phyloP scores from a whole-genome alignment of 2,797 vertebrate species.

The Cossypha dichroa region DNA sequence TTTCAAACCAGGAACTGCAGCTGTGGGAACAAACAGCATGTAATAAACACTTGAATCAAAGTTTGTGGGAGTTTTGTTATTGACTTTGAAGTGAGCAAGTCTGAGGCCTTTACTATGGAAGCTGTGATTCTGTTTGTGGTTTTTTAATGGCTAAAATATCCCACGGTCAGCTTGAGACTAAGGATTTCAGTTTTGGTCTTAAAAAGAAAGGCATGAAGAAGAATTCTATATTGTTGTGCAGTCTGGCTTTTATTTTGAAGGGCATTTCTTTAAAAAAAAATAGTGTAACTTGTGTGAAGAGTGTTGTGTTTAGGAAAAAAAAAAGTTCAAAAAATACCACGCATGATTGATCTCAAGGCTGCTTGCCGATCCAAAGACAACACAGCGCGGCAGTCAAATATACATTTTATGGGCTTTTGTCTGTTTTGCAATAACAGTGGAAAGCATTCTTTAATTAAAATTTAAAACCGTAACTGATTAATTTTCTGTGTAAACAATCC shows the following conservation, averaged over 20 bases:
- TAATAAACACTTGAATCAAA: constrained; percentile 63
- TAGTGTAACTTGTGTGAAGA: constrained; percentile 73
- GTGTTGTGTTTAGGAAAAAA: constrained; percentile 70
- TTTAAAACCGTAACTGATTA: constrained; percentile 86
- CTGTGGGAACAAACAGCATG: constrained; percentile 53
- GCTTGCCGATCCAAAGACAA: constrained; percentile 77
- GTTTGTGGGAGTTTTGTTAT: constrained; percentile 59
- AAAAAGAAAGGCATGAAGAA: constrained; percentile 64
- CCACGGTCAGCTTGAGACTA: constrained; percentile 44
- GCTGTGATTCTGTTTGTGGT: constrained; percentile 54
- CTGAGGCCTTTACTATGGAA: constrained; percentile 45
- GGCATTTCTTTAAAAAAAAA: constrained; percentile 58
- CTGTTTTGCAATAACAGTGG: constrained; percentile 81
- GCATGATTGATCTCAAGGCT: constrained; percentile 77
- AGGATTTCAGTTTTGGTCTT: constrained; percentile 54
- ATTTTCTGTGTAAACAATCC: constrained; percentile 81
- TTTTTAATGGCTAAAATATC: constrained; percentile 61
- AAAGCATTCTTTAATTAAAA: constrained; percentile 85
- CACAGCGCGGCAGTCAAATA: constrained; percentile 77
- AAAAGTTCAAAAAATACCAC: constrained; percentile 74
- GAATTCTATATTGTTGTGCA: constrained; percentile 60
- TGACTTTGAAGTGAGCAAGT: constrained; percentile 58
- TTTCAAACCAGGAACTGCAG: constrained; percentile 38
- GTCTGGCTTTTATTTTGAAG: constrained; percentile 77
- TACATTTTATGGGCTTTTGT: constrained; percentile 82